These are phyloP conservation scores for Drosophila monieri DNA, from an alignment of 2,888 invertebrate species.

Conservation along the genomic window DNA sequence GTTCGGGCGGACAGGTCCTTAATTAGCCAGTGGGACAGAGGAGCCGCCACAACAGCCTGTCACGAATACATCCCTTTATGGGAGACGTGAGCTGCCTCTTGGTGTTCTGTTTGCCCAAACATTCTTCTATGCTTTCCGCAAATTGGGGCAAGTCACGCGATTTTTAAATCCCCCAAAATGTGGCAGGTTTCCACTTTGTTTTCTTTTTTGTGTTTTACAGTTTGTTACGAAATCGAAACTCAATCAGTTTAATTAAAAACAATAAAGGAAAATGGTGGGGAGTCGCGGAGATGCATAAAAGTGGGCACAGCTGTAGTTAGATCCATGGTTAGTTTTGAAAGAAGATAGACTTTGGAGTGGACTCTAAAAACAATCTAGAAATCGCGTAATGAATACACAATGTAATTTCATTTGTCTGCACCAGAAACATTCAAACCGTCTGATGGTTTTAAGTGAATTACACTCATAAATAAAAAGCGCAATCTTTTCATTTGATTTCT, in stretches of 20 bases:
- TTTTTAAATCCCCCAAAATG: slow-evolving; percentile 30
- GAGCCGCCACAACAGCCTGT: slow-evolving; percentile 17
- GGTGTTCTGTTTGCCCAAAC: slow-evolving; percentile 70
- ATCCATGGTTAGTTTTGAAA: too few species aligned
- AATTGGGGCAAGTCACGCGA: slow-evolving; percentile 67
- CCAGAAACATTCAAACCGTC: slow-evolving; percentile 22
- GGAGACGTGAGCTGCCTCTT: slow-evolving; percentile 51
- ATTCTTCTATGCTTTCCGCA: slow-evolving; percentile 52
- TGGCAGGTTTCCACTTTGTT: slow-evolving; percentile 14
- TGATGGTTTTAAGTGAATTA: slow-evolving; percentile 48
- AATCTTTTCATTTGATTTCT: slow-evolving; percentile 72
- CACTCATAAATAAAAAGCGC: slow-evolving; percentile 50
- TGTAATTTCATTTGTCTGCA: neutral
- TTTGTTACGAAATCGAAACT: slow-evolving; percentile 49
- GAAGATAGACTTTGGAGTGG: too few species aligned
- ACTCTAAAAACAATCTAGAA: too few species aligned
- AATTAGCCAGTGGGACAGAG: slow-evolving; percentile 52
- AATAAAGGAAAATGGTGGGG: slow-evolving; percentile 51
- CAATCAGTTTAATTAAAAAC: slow-evolving; percentile 78
- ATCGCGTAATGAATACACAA: too few species aligned
- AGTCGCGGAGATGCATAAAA: neutral
- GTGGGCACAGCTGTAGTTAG: neutral
- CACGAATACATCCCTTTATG: slow-evolving; percentile 59
- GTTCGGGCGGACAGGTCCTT: slow-evolving; percentile 30
- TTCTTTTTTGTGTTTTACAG: slow-evolving; percentile 27